Base-by-base conservation (phyloP, 1,140 invertebrate species). In the Danaus melanippus region DNA sequence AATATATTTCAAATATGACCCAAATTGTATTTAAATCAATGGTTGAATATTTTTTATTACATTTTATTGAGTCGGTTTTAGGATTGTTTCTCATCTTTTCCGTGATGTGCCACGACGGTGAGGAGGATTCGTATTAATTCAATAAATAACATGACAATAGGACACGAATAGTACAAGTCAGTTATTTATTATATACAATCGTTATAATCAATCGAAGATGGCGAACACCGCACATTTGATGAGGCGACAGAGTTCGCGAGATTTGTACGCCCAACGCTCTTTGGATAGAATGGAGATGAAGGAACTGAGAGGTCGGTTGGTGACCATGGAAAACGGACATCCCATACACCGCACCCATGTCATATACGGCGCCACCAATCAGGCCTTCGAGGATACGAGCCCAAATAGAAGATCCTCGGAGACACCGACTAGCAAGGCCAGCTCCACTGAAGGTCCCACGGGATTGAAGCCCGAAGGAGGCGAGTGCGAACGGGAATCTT, bases 211-310 rank as follows among this genome's bases (percentile, higher is more conserved):
- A 48, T 47, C n/a, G 45, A 86, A 73, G 76, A 96, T 96, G 95
- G 94, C 95, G 64, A 96, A 96, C 84, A 95, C 94, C 60, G 94
- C 94, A 53, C 95, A 96, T 86, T 88, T 96, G 67, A 92, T 96
- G 60, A 90, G 95, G 43, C 90, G 94, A 53, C 95, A 96, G 85
- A 96, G 94, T 78, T 96, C 94, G 32, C 89, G 94, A 46, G 94
- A 96, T 75, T 86, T 95, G 4, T 92, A 93, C 63, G 91, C 92
- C 3, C 94, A 95, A 75, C 90, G 93, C 45, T 95, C 94, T 17
- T 84, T 95, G 59, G 95, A 96, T 76, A 90, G 94, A 49, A 89
- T 96, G 64, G 96, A 97, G 70, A 91, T 97, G 87, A 92, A 94
- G 69, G 95, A 97, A 74, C 88, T 97, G 77, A 89, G 93, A 49